Evolutionary conservation across 2,113 vertebrate species (phyloP).

Genomic region (Hippocampus barbouri): DNA sequence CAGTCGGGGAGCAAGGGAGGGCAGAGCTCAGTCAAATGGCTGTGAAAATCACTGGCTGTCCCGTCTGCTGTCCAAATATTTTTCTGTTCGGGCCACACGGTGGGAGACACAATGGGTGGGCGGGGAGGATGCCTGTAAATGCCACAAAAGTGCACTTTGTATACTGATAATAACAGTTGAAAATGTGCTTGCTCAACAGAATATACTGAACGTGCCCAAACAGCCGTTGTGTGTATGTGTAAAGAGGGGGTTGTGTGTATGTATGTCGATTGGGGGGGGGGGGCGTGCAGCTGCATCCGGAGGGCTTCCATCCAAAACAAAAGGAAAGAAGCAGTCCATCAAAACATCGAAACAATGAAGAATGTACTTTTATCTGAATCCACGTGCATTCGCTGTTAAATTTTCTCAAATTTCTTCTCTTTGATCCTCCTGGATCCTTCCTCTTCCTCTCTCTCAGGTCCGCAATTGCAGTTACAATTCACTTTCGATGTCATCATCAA

Average conservation of each 20-base stretch:
- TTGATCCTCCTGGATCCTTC: background rate
- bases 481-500: background rate
- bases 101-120: background rate
- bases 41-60: constrained; percentile 23
- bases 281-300: constrained; percentile 28
- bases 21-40: background rate
- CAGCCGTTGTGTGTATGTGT: constrained; percentile 34
- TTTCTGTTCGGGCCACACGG: background rate
- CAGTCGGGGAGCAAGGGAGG: constrained; percentile 30
- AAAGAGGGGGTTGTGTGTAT: background rate
- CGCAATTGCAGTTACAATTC: background rate
- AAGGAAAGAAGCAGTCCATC: constrained; percentile 25
- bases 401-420: background rate
- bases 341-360: constrained; percentile 12
- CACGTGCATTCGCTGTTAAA: background rate
- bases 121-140: constrained; percentile 10
- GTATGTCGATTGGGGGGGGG: background rate
- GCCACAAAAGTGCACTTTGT: constrained; percentile 9
- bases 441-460: background rate
- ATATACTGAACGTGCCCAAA: constrained; percentile 7
- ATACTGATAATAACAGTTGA: constrained; percentile 15
- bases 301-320: constrained; percentile 16
- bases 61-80: constrained; percentile 10
- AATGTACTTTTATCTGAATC: constrained; percentile 1
- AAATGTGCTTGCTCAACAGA: constrained; percentile 1